These are phyloP conservation scores for Noctua janthe DNA, from an alignment of 2,888 invertebrate genomes.

Conservation along the genomic window DNA sequence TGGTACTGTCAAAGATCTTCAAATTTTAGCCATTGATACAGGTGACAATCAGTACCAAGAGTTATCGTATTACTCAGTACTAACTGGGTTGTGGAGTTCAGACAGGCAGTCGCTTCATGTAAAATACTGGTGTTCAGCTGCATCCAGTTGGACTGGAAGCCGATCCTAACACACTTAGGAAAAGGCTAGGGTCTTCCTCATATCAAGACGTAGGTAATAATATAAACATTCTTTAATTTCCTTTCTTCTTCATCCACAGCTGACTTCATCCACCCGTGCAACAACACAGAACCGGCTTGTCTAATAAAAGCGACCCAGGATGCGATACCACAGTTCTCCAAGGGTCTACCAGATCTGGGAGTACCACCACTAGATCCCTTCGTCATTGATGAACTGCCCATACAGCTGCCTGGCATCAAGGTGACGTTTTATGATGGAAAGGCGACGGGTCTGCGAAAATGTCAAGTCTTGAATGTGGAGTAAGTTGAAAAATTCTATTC, in stretches of 20 bases:
- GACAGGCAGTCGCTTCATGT: background rate
- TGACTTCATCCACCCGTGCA: slow-evolving; percentile 86
- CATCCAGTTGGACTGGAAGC: background rate
- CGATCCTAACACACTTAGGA: background rate
- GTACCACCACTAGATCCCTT: slow-evolving; percentile 87
- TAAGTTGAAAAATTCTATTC: slow-evolving; percentile 72
- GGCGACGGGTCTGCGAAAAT: slow-evolving; percentile 85
- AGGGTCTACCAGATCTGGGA: slow-evolving; percentile 83
- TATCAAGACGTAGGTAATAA: background rate
- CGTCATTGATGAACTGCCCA: slow-evolving; percentile 84
- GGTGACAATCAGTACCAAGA: background rate
- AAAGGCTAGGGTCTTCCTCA: background rate
- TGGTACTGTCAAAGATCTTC: background rate
- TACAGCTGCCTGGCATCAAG: slow-evolving; percentile 87
- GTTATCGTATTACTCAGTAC: background rate
- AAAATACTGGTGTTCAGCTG: background rate
- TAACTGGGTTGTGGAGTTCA: background rate
- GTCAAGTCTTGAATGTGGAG: slow-evolving; percentile 87
- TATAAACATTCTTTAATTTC: background rate
- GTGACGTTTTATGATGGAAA: slow-evolving; percentile 86
- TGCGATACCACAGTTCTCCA: slow-evolving; percentile 85
- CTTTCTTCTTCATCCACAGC: slow-evolving; percentile 74
- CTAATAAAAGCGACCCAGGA: slow-evolving; percentile 84
- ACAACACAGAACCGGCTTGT: slow-evolving; percentile 83
- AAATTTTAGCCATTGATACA: background rate